Base-by-base conservation (phyloP, 2,888 invertebrate genomes). In the Neria commutata region DNA sequence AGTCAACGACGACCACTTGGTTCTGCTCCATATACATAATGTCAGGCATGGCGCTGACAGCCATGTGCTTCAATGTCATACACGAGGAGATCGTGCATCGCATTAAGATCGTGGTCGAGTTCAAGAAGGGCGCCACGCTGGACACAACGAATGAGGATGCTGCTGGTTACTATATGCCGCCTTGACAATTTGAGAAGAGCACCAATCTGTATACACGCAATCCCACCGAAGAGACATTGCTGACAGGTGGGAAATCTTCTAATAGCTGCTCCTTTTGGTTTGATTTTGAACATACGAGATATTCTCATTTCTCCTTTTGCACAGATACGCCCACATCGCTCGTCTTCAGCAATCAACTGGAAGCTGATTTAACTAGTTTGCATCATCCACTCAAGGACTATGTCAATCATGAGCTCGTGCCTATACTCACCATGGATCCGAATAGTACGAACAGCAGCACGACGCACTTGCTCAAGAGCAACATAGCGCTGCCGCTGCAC, bases 41-140 rank as follows among this genome's bases (percentile, higher is more conserved):
- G 83, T 89, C 90, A 8, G 94, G 94, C 4, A 88, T 94, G 86
- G 93, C 93, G 1, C 83, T 94, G 68, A 93, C 93, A 11, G 92
- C 94, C 47, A 94, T 94, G 92, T 93, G 92, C 77, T 94, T 93
- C 81, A 93, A 92, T 78, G 92, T 94, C 11, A 88, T 93, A 61
- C 93, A 94, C 74, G 92, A 93, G 75, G 93, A 93, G 81, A 91
- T 94, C 67, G 90, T 92, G 40, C 91, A 92, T 81, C 88, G 92
- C 74, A 85, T 91, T 75, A 89, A 89, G 69, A 90, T 90, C 75
- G 81, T 82, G 16, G 81, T 81, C 11, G 81, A 80, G 61, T 77
- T 81, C 58, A 79, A 80, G 60, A 79, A 80, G 45, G 68, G 71
- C 4, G 70, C 75, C 1, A 63, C 72, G 52, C 48, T 71, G 52